phyloP scores from a whole-genome alignment of 2,113 vertebrate species.

The Malaclemys terrapin region DNA sequence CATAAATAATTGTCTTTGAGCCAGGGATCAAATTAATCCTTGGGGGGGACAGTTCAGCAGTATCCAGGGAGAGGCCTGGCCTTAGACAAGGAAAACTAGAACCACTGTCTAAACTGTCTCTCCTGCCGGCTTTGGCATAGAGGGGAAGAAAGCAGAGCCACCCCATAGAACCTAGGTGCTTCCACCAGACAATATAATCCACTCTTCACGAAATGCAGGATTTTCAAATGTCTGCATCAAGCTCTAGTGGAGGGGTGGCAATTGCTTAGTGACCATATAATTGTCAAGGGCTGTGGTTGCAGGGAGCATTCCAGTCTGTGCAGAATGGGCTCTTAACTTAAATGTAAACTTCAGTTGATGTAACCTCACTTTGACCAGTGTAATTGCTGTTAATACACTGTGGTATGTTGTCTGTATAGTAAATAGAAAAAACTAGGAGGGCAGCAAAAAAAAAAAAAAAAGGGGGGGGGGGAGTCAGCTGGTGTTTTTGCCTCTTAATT shows the following conservation, averaged over 20 bases:
- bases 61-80: background rate
- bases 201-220: fast-evolving
- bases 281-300: fast-evolving
- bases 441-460: background rate
- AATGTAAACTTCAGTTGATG: background rate
- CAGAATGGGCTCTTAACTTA: background rate
- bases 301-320: background rate
- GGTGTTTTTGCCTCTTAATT: background rate
- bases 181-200: background rate
- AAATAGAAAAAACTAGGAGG: background rate
- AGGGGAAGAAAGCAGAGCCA: background rate
- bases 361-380: background rate
- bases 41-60: background rate
- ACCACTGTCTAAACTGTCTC: fast-evolving
- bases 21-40: background rate
- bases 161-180: background rate
- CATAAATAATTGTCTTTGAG: background rate
- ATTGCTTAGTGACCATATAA: background rate
- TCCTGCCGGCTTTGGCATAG: background rate
- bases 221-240: background rate
- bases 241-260: background rate
- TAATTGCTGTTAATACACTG: background rate
- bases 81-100: background rate
- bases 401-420: fast-evolving
- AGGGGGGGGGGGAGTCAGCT: background rate